Base-by-base conservation (phyloP, 35 echinoderm and acorn worm species). In the Apostichopus parvimensis region DNA sequence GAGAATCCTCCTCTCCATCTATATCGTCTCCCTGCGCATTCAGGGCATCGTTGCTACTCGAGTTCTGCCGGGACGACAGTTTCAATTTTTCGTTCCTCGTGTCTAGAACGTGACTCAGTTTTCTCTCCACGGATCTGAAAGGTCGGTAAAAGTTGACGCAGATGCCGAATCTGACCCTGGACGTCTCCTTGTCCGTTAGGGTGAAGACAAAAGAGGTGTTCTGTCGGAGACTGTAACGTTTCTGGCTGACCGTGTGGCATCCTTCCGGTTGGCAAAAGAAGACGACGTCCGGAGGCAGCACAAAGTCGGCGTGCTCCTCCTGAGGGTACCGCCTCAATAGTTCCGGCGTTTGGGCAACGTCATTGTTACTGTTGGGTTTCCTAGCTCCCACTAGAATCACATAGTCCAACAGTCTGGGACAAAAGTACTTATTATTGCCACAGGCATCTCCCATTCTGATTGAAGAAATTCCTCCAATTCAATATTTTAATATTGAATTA, bases 141-240 rank as follows among this genome's bases (percentile, higher is more conserved):
- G 97, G 97, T 78, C 94, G 13, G 73, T 96, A 98, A 79, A 98
- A 98, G 86, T 96, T 98, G n/a, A 98, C 95, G 66, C 97, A 98
- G 52, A 98, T 93, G 65, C 96, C 97, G 87, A 89, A 98, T n/a
- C 97, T 72, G 9, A 95, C 90, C 28, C 94, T 78, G 5, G 89
- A 95, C 14, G 93, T 94, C 72, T 98, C 97, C 81, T 98, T 96
- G 66, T 98, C 97, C 0, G 97, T 98, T 20, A 98, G 82, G 8
- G 94, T 98, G 81, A 98, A 98, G n/a, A 95, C 93, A 78, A 98
- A 98, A 1, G 97, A 99, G 9, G 93, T 96, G 73, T 95, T 99
- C 62, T 96, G 94, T 28, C 95, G 80, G 21, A 96, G 68, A 60
- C 93, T 96, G 24, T 93, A 88, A 52, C 91, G 79, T 70, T 93